These are phyloP conservation scores for Edolisoma coerulescens DNA, from an alignment of 2,113 vertebrate species.

Conservation along the genomic window DNA sequence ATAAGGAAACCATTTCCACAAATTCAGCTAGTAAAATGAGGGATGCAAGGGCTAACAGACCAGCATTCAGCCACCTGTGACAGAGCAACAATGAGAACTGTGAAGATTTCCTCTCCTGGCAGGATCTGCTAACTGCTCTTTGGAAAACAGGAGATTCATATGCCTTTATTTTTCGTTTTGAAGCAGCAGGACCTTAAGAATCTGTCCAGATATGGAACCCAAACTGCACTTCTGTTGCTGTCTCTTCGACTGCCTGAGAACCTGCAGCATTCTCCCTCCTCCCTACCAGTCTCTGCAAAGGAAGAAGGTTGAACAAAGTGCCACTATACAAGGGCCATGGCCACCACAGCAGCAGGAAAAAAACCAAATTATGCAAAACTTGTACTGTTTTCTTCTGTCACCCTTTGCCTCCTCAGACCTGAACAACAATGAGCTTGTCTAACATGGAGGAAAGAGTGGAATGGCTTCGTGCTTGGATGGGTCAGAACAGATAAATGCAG, in stretches of 20 bases:
- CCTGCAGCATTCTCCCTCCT: neutral
- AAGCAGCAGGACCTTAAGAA: conserved; percentile 4
- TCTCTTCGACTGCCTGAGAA: rapidly evolving
- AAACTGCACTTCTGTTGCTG: rapidly evolving
- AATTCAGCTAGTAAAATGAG: neutral
- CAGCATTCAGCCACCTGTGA: neutral
- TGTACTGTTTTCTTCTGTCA: neutral
- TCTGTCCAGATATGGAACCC: neutral
- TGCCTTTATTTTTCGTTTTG: neutral
- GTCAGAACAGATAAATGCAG: neutral
- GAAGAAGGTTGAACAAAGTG: neutral
- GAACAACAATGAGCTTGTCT: neutral
- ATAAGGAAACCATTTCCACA: neutral
- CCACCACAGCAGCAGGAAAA: neutral
- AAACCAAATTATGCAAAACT: neutral
- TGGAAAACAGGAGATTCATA: neutral
- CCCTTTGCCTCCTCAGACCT: neutral
- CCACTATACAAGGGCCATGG: rapidly evolving
- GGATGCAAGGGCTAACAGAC: neutral
- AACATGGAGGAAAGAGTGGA: neutral
- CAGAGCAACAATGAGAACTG: neutral
- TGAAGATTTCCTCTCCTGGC: neutral
- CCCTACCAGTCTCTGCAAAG: neutral
- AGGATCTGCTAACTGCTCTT: neutral
- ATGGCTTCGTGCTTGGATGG: neutral